These are phyloP conservation scores for Danio aesculapii DNA, from an alignment of 2,797 vertebrate genomes.

Conservation along the genomic window DNA sequence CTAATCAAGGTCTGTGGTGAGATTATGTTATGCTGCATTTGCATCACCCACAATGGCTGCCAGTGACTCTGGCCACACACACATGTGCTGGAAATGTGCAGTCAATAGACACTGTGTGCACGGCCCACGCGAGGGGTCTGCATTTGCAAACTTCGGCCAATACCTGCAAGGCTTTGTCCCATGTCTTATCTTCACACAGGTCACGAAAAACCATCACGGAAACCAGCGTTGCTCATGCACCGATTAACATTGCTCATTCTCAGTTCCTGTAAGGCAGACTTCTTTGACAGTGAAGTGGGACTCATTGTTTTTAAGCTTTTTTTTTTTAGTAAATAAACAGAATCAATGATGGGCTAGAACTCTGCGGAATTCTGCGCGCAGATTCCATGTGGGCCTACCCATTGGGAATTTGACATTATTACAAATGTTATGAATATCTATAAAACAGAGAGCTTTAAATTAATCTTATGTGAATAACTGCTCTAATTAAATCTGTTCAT, in stretches of 20 bases:
- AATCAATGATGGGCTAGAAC: no score
- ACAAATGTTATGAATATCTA: no score
- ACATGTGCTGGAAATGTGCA: constrained; percentile 49
- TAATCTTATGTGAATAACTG: no score
- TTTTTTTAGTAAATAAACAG: no score
- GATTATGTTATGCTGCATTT: constrained; percentile 60
- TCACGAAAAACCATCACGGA: constrained; percentile 38
- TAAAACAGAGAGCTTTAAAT: no score
- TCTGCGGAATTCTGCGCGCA: no score
- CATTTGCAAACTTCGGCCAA: constrained; percentile 44
- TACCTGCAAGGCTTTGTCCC: constrained; percentile 16
- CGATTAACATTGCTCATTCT: constrained; percentile 25
- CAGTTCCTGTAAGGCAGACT: constrained; percentile 30
- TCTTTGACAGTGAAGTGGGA: constrained; percentile 44
- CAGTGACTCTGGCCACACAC: neutral
- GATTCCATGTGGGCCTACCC: no score
- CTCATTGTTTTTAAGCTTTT: neutral
- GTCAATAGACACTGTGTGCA: constrained; percentile 61
- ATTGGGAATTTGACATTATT: no score
- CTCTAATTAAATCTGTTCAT: no score
- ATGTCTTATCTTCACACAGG: constrained; percentile 54
- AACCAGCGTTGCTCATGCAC: neutral
- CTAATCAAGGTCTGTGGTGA: constrained; percentile 55
- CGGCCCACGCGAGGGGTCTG: constrained; percentile 45
- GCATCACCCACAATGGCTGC: constrained; percentile 44